Percentiles rank a stretch among this genome's conserved stretches.
Conservation (phyloP, 1,140 invertebrate genomes). For the Magallana ariakensis region DNA sequence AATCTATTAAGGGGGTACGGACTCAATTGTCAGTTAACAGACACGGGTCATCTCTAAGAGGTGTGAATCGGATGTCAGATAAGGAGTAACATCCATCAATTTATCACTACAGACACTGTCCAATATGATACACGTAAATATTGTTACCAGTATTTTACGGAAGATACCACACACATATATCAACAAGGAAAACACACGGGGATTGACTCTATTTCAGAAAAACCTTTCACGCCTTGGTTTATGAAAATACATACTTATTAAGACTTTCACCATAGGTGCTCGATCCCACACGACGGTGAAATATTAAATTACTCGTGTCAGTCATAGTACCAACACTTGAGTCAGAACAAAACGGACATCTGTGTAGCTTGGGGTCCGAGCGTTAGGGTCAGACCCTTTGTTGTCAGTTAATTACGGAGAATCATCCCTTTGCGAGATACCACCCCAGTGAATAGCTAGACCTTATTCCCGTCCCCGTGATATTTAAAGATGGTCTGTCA, state of each 20-base stretch:
- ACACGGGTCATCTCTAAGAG: neutral
- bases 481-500: neutral
- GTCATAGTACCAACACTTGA: neutral
- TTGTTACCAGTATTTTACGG: constrained; percentile 26
- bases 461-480: neutral
- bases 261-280: neutral
- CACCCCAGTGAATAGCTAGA: neutral
- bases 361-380: constrained; percentile 3
- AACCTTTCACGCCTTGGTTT: constrained; percentile 14
- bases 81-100: neutral
- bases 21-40: neutral
- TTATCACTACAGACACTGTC: neutral
- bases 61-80: constrained; percentile 3
- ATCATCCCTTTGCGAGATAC: constrained; percentile 16
- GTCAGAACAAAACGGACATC: constrained; percentile 13
- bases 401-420: constrained; percentile 15
- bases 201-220: constrained; percentile 23
- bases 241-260: constrained; percentile 27
- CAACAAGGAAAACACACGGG: constrained; percentile 16
- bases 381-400: neutral
- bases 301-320: neutral
- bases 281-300: neutral
- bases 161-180: constrained; percentile 13
- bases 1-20: neutral
- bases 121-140: constrained; percentile 6